A percentile compares a stretch with the other conserved stretches of the same genome.
Conservation (phyloP, 2,888 invertebrate species). For the Frankliniella intonsa region DNA sequence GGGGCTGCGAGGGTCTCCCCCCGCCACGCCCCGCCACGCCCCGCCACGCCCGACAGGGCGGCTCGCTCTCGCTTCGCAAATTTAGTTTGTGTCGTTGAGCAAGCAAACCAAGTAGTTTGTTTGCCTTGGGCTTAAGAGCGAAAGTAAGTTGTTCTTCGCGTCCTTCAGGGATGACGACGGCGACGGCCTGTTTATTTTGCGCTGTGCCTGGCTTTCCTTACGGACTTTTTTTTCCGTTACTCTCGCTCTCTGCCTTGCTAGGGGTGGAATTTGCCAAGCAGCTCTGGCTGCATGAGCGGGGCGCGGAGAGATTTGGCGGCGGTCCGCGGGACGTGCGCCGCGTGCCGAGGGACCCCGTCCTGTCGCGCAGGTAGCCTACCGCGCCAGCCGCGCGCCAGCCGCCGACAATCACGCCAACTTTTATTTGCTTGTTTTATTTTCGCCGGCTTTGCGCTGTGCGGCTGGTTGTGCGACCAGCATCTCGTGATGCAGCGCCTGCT, state of each 20-base stretch:
- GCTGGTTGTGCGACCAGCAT: no score
- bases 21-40: neutral
- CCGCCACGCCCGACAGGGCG: neutral
- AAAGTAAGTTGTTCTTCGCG: neutral
- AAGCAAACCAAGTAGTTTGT: conserved; percentile 26
- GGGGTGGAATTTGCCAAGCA: neutral
- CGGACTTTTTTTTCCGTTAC: neutral
- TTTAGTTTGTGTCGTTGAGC: conserved; percentile 12
- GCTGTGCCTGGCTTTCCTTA: neutral
- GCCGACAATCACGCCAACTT: no score
- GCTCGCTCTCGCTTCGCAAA: neutral
- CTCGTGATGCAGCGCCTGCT: no score
- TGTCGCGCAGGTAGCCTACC: no score
- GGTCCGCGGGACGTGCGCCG: neutral
- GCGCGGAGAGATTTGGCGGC: neutral
- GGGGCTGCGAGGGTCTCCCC: neutral
- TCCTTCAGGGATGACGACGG: neutral
- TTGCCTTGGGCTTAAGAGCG: neutral
- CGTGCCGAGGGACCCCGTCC: neutral
- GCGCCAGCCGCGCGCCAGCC: no score
- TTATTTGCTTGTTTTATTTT: no score
- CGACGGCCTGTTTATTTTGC: conserved; percentile 8
- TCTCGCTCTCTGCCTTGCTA: neutral
- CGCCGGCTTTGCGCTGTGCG: no score
- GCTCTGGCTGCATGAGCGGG: neutral